phyloP scores from a whole-genome alignment of 2,888 invertebrate genomes.

The Mythimna lalbum region DNA sequence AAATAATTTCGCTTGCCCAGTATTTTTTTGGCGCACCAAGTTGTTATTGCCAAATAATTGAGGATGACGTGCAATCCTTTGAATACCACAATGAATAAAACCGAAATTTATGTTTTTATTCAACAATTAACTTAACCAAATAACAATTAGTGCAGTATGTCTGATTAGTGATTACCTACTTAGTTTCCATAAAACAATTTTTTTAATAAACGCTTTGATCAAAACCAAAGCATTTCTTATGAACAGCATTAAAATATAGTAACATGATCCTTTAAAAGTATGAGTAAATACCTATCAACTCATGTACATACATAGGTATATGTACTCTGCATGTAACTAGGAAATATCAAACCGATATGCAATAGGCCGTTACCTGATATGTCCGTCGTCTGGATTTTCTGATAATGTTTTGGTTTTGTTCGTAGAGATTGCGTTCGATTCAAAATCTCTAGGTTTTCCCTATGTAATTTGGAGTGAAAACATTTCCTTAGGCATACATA shows the following conservation, averaged over 20 bases:
- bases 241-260: too few species aligned
- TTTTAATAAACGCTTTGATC: background rate
- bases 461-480: background rate
- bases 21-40: conserved; percentile 22
- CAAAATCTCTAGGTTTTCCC: background rate
- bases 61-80: conserved; percentile 19
- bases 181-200: background rate
- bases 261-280: too few species aligned
- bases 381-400: background rate
- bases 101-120: background rate
- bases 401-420: background rate
- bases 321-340: too few species aligned
- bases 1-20: conserved; percentile 11
- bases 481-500: background rate
- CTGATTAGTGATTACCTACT: background rate
- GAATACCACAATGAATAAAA: background rate
- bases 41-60: conserved; percentile 26
- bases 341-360: background rate
- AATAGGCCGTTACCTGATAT: background rate
- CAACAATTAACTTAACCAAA: background rate
- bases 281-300: too few species aligned
- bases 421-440: background rate
- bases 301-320: too few species aligned
- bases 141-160: background rate
- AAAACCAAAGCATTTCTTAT: too few species aligned